A percentile compares a stretch with the other conserved stretches of the same genome.
Conservation (phyloP, 2,113 vertebrate genomes). For the Cynocephalus volans region DNA sequence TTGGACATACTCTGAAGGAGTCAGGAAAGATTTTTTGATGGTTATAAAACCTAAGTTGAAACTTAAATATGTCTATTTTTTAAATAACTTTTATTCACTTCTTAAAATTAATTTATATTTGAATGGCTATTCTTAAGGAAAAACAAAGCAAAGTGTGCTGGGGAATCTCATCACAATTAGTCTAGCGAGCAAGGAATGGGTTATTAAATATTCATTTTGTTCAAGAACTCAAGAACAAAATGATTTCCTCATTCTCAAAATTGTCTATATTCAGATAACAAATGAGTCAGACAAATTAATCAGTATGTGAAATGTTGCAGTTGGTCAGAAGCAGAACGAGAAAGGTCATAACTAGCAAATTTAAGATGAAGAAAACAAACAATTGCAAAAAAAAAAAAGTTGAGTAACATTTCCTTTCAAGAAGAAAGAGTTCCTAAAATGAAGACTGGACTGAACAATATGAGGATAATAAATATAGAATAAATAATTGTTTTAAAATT, state of each 20-base stretch:
- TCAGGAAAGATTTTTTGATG: neutral
- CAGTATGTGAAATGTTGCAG: neutral
- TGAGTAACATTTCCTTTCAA: neutral
- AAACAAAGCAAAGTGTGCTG: neutral
- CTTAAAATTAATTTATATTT: neutral
- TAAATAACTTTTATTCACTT: neutral
- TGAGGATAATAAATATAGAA: neutral
- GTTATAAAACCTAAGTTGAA: neutral
- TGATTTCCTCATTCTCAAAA: neutral
- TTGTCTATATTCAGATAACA: neutral
- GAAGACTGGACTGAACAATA: neutral
- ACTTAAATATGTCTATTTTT: neutral
- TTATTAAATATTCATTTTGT: neutral
- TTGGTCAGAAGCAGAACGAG: neutral
- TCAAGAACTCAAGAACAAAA: neutral
- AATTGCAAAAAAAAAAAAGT: neutral
- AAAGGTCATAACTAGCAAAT: neutral
- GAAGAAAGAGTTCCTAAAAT: neutral
- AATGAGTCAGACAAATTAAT: neutral
- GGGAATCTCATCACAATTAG: neutral
- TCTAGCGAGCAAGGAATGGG: neutral
- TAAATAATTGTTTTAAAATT: neutral
- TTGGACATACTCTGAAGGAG: neutral
- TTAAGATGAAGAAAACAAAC: neutral
- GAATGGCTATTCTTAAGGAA: neutral